A percentile compares a stretch with the other conserved stretches of the same genome.
These are phyloP conservation scores for Cryptoblepharus egeriae DNA, from an alignment of 2,797 vertebrate species.

Conservation along the genomic window DNA sequence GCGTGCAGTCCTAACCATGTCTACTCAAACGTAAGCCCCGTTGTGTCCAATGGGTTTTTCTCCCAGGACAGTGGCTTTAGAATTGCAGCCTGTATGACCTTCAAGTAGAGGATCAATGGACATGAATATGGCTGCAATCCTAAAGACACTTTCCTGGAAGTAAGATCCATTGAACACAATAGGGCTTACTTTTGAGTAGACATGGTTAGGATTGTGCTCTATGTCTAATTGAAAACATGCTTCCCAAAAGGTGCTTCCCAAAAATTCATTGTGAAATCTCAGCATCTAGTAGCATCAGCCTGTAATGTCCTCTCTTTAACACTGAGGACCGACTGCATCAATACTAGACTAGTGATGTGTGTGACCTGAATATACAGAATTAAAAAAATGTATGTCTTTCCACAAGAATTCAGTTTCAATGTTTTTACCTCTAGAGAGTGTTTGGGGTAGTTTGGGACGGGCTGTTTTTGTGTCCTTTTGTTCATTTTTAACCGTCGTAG, in stretches of 20 bases:
- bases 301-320: neutral
- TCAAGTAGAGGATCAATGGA: too few relatives aligned
- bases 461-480: constrained; percentile 76
- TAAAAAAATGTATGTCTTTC: neutral
- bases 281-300: neutral
- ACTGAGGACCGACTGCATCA: neutral
- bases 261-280: neutral
- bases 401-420: neutral
- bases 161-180: too few relatives aligned
- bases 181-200: too few relatives aligned
- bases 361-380: neutral
- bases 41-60: too few relatives aligned
- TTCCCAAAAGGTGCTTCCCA: neutral
- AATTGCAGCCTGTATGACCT: too few relatives aligned
- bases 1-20: too few relatives aligned
- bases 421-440: constrained; percentile 90
- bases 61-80: too few relatives aligned
- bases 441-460: constrained; percentile 84
- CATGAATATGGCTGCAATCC: too few relatives aligned
- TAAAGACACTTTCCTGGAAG: too few relatives aligned
- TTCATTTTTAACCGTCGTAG: constrained; percentile 72
- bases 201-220: too few relatives aligned
- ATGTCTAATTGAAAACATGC: rapidly evolving
- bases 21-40: too few relatives aligned
- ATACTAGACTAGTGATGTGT: neutral